Evolutionary conservation across 2,113 vertebrate species (phyloP).

Genomic region (Tragelaphus buxtoni): DNA sequence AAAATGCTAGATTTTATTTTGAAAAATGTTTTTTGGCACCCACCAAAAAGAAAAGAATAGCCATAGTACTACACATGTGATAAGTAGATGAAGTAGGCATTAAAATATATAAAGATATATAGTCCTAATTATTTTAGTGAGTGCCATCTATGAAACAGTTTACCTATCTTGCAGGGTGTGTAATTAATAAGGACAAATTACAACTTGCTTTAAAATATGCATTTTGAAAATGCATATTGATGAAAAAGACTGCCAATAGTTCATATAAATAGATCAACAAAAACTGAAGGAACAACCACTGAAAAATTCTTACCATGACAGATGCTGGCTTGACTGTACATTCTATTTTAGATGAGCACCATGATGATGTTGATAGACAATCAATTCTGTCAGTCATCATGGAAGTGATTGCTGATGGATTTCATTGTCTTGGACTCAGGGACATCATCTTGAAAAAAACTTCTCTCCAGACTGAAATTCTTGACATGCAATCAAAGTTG

Average conservation of each 20-base stretch:
- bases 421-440: constrained; percentile 58
- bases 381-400: constrained; percentile 61
- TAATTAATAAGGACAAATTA: not conserved
- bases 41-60: not conserved
- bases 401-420: constrained; percentile 53
- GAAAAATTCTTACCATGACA: not conserved
- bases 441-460: constrained; percentile 32
- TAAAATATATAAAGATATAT: not conserved
- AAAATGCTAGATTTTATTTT: not conserved
- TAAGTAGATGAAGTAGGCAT: not conserved
- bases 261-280: not conserved
- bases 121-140: not conserved
- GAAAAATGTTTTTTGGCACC: not conserved
- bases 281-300: not conserved
- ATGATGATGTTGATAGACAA: constrained; percentile 46
- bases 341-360: constrained; percentile 26
- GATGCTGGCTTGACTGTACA: not conserved
- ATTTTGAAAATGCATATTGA: not conserved
- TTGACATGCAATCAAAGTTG: constrained; percentile 66
- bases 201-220: not conserved
- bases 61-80: not conserved
- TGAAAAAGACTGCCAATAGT: not conserved
- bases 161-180: not conserved
- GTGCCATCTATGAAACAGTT: not conserved
- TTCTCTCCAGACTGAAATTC: constrained; percentile 54